These are phyloP conservation scores for Aphaenogaster floridana DNA, from an alignment of 1,140 invertebrate genomes.

Conservation along the genomic window DNA sequence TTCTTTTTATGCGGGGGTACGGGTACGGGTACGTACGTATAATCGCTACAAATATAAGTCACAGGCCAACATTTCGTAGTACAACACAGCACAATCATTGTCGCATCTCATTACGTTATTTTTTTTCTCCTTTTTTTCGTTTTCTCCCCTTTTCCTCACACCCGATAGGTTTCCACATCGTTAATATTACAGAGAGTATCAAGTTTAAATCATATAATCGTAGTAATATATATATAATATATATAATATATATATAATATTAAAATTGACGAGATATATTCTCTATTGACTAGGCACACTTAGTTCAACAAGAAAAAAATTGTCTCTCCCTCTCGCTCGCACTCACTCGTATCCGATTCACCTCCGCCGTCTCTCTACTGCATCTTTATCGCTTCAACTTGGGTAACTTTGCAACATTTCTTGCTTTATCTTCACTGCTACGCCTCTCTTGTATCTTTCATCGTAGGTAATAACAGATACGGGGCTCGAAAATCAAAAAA, in stretches of 20 bases:
- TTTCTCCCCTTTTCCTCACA: conserved; percentile 70
- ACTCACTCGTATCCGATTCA: conserved; percentile 46
- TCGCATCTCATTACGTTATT: conserved; percentile 84
- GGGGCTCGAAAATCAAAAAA: conserved; percentile 49
- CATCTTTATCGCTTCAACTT: conserved; percentile 40
- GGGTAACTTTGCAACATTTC: conserved; percentile 51
- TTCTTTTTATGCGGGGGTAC: conserved; percentile 57
- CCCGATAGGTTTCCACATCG: conserved; percentile 78
- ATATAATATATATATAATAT: conserved; percentile 84
- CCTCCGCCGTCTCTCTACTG: not conserved
- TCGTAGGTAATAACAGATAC: conserved; percentile 51
- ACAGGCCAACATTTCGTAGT: conserved; percentile 87
- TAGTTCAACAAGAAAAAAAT: conserved; percentile 87
- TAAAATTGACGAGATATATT: conserved; percentile 87
- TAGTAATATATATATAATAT: conserved; percentile 83
- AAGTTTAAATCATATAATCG: conserved; percentile 84
- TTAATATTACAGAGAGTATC: conserved; percentile 81
- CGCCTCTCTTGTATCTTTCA: conserved; percentile 20
- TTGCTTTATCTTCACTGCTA: conserved; percentile 6
- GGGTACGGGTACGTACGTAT: conserved; percentile 75
- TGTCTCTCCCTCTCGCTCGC: conserved; percentile 61
- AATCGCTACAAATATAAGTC: conserved; percentile 86
- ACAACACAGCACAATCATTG: conserved; percentile 87
- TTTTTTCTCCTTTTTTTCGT: conserved; percentile 77
- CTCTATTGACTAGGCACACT: conserved; percentile 88